Evolutionary conservation across 2,797 vertebrate genomes (phyloP), one percentile per base, ranked within the genome.

Genomic region (Bradypodion pumilum): DNA sequence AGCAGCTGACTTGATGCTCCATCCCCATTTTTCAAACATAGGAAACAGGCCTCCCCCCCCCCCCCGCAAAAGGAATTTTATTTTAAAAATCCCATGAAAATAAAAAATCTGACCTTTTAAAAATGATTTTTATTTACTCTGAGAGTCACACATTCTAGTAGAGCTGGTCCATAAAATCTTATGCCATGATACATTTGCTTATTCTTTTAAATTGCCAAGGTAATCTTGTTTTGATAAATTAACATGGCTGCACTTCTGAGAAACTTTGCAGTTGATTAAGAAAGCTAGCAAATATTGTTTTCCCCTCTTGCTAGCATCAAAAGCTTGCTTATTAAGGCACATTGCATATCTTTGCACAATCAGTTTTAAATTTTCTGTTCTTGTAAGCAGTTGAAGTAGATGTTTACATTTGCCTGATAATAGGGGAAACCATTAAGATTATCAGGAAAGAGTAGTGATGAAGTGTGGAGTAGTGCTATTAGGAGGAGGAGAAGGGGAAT

Each of bases 191-290:
- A 42, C 40, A 65, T 80, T 32, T 29, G 35, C 69, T 69, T 23
- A 27, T 69, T 7, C 46, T 25, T 68, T 59, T 80, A 56, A 42
- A 52, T 37, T 70, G 49, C 29, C 9, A 72, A 37, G 16, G 56
- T 69, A 13, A 29, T 69, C 69, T 37, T 44, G 0, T 25, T 63
- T 59, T 19, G 40, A 42, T 29, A n/a, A 35, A 42, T 21, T n/a
- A 40, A 60, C 35, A 37, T 7, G 27, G 79, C 37, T 72, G 13
- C 35, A 21, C 52, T 42, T n/a, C 49, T 72, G 15, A 16, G 80
- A 59, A 62, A 35, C 9, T 6, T 82, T 79, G 27, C 8, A 21
- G 65, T 85, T 92, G 90, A 87, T 89, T 92, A 84, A 83, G 87
- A 83, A 52, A 42, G 37, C n/a, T 60, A 70, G 27, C 74, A 44